Conservation (phyloP, 2,113 vertebrate genomes). For the Amphiprion ocellaris region DNA sequence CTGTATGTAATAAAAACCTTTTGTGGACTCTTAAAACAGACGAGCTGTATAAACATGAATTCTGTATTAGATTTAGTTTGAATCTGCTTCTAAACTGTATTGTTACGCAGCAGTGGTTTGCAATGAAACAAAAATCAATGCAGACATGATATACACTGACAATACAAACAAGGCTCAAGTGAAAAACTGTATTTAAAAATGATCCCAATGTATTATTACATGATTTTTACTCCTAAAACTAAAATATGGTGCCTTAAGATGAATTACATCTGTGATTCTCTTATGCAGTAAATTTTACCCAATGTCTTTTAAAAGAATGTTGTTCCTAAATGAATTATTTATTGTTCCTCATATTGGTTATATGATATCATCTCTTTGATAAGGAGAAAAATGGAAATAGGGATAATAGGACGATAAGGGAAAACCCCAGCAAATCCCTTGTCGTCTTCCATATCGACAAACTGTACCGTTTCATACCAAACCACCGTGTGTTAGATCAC, state of each 20-base stretch:
- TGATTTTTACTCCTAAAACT: constrained; percentile 1
- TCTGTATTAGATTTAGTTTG: background rate
- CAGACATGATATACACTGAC: background rate
- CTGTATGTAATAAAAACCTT: background rate
- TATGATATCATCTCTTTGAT: constrained; percentile 26
- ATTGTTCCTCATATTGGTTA: constrained; percentile 40
- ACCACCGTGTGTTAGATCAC: constrained; percentile 45
- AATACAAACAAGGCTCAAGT: background rate
- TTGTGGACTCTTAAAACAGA: background rate
- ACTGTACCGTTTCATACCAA: constrained; percentile 34
- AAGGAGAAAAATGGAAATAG: constrained; percentile 40
- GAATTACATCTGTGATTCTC: background rate
- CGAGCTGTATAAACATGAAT: background rate
- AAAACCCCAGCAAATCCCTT: constrained; percentile 33
- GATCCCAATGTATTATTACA: background rate
- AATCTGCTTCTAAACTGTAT: background rate
- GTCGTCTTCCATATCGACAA: constrained; percentile 33
- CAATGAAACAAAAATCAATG: too few species aligned
- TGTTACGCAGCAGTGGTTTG: background rate
- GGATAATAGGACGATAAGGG: constrained; percentile 18
- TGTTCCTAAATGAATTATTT: constrained; percentile 17
- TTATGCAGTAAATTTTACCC: background rate
- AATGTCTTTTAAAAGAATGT: constrained; percentile 10
- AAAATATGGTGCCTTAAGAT: background rate
- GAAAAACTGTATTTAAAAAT: background rate